Base-by-base conservation (phyloP, 35 echinoderm and acorn worm genomes). In the Stichopus chloronotus region DNA sequence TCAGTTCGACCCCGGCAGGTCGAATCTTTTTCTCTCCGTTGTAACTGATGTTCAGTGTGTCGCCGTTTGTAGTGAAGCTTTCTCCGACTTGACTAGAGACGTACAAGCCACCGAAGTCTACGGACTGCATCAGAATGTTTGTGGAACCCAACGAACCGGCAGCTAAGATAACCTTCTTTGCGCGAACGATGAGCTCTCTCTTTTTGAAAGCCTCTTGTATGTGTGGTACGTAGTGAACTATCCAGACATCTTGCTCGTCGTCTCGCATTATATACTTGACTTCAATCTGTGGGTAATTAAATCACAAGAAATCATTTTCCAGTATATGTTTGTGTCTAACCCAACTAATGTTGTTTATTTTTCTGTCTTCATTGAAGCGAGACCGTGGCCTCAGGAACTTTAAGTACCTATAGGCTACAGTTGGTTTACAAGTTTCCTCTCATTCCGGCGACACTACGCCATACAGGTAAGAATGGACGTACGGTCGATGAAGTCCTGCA, bases 21-120 rank as follows among this genome's bases (percentile, higher is more conserved):
- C 93, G 88, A n/a, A 96, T 92, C 74, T 92, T 91, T 9, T 88
- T 89, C 12, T 91, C 77, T 9, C 93, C 93, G 81, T 96, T 96
- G 95, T 96, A 96, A 60, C 93, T 96, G 63, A 96, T 94, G 79
- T 92, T 92, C 2, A 96, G 20, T 4, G 93, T 85, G 74, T 96
- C 93, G 16, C 95, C 95, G 74, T 96, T 96, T 12, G 95, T 96
- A 5, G 92, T 94, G 56, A 96, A 94, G 8, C 83, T 61, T 57
- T 96, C 13, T 12, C 95, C 95, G 53, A 96, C 88, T 57, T 57
- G 68, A 2, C 90, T 16, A 21, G 95, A 96, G 25, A 96, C 55
- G 21, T 90, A 55, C 7, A 96, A 74, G 9, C 93, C 95, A 52
- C 79, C 88, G 10, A 25, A 78, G 65, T 71, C 30, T 63, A n/a